These are phyloP conservation scores for Leptinotarsa tumamoca DNA, from an alignment of 2,888 invertebrate species.

Conservation along the genomic window DNA sequence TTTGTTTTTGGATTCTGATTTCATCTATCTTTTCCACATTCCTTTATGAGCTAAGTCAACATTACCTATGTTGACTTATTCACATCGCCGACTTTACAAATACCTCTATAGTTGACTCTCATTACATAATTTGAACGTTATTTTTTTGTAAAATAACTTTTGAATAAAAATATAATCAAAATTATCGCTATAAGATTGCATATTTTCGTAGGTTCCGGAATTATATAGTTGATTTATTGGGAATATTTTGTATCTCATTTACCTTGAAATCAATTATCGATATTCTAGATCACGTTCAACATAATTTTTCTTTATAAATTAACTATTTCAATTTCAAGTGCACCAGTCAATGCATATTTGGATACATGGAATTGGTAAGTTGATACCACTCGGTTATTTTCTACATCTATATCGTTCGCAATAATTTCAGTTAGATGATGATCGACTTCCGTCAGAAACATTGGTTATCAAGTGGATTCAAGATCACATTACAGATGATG, in stretches of 20 bases:
- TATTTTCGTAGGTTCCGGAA: no score
- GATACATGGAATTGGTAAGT: conserved; percentile 63
- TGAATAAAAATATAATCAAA: no score
- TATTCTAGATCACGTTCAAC: background rate
- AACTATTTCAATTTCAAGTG: conserved; percentile 56
- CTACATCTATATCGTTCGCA: background rate
- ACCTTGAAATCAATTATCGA: background rate
- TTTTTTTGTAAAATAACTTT: no score
- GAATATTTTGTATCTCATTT: background rate
- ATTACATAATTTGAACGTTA: no score
- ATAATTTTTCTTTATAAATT: background rate
- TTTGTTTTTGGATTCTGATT: no score
- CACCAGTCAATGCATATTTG: conserved; percentile 63
- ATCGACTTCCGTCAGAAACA: conserved; percentile 63
- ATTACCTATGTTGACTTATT: no score
- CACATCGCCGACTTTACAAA: no score
- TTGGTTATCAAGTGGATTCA: conserved; percentile 64
- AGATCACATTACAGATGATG: conserved; percentile 59
- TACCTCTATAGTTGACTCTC: no score
- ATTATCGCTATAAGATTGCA: no score
- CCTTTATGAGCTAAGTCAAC: no score
- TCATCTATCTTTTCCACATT: no score
- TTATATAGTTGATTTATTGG: no score
- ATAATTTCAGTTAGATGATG: conserved; percentile 62
- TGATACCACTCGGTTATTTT: background rate